Conservation (phyloP, 2,888 invertebrate species). For the Poecilus cupreus region DNA sequence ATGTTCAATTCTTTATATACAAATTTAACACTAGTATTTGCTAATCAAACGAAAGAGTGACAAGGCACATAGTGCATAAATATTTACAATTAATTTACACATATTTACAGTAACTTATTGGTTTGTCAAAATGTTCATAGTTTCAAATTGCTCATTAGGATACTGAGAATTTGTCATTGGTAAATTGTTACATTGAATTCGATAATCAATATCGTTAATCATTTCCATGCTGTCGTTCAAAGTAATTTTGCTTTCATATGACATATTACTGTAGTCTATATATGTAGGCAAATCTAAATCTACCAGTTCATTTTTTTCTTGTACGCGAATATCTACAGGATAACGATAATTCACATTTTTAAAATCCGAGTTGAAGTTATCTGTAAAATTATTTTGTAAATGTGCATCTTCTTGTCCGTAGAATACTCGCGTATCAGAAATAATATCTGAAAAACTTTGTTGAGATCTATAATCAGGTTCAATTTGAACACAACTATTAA, state of each 20-base stretch:
- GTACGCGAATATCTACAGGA: constrained; percentile 53
- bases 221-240: constrained; percentile 66
- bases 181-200: constrained; percentile 63
- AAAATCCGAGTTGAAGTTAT: constrained; percentile 48
- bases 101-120: constrained; percentile 39
- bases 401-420: constrained; percentile 44
- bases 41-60: constrained; percentile 12
- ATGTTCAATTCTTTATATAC: constrained; percentile 34
- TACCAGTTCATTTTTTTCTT: constrained; percentile 66
- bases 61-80: constrained; percentile 52
- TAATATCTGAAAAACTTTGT: constrained; percentile 49
- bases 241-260: constrained; percentile 68
- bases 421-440: constrained; percentile 43
- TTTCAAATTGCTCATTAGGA: constrained; percentile 39
- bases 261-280: constrained; percentile 69
- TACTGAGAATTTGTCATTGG: constrained; percentile 40
- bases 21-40: constrained; percentile 33
- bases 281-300: constrained; percentile 69
- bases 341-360: constrained; percentile 52
- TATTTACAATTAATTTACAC: constrained; percentile 35
- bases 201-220: constrained; percentile 70
- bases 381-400: constrained; percentile 43
- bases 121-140: constrained; percentile 45
- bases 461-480: constrained; percentile 51
- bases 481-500: constrained; percentile 42